These are phyloP conservation scores for Oryzias sinensis DNA, from an alignment of 2,797 vertebrate genomes.

Conservation along the genomic window DNA sequence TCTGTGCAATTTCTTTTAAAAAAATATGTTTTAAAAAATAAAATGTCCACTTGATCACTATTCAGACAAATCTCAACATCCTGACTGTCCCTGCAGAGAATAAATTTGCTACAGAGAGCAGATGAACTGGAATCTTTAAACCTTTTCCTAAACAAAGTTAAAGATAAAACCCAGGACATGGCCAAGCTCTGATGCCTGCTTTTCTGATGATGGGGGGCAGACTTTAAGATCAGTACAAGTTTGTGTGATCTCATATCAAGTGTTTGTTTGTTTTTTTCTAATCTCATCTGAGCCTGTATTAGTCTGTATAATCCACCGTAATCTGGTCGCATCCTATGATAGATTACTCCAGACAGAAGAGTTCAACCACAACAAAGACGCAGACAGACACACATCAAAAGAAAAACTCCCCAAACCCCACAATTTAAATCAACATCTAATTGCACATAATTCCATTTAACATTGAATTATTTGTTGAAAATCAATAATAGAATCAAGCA, in stretches of 20 bases:
- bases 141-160: slow-evolving; percentile 3
- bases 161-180: slow-evolving; percentile 4
- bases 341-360: slow-evolving; percentile 51
- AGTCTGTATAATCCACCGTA: slow-evolving; percentile 60
- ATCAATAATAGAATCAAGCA: too few relatives aligned
- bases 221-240: slow-evolving; percentile 8
- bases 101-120: neutral
- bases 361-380: slow-evolving; percentile 5
- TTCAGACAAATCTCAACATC: too few relatives aligned
- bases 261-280: slow-evolving; percentile 16
- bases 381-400: neutral
- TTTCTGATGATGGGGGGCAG: slow-evolving; percentile 40
- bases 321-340: slow-evolving; percentile 66
- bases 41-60: too few relatives aligned
- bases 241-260: slow-evolving; percentile 27
- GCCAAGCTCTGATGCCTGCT: slow-evolving; percentile 33
- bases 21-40: too few relatives aligned
- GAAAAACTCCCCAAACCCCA: too few relatives aligned
- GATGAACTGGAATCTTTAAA: neutral
- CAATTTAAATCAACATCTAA: too few relatives aligned
- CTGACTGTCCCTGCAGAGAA: too few relatives aligned
- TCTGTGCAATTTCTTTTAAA: too few relatives aligned
- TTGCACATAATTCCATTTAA: too few relatives aligned
- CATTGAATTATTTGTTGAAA: too few relatives aligned
- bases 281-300: slow-evolving; percentile 30